Base-by-base conservation (phyloP, 2,113 vertebrate genomes). In the Bubo scandiacus region DNA sequence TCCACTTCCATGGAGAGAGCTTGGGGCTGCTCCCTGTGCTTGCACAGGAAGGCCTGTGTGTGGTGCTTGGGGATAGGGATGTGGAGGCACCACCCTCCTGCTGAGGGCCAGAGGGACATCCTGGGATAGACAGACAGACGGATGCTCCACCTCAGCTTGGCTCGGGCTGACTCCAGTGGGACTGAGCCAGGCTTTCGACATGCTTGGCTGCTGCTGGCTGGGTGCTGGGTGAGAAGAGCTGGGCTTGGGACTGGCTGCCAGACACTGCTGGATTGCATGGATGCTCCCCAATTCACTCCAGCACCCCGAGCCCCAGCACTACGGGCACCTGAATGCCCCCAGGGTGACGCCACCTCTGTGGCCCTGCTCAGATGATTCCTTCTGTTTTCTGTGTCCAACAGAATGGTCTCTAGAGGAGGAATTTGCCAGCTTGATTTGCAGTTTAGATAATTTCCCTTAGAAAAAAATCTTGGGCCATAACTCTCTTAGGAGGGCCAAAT, bases 281-380 rank as follows among this genome's bases (percentile, higher is more conserved):
- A 55, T 26, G 13, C 36, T 58, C 63, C 63, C 38, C 0, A 0
- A 11, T 30, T 55, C 86, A n/a, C 20, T 15, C 12, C 34, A 81
- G 54, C 55, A 40, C 22, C 30, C 29, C 0, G 0, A 30, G 10
- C 22, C 45, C 32, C 62, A 59, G 63, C 45, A 43, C 49, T 30
- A 1, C 0, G 2, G 49, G 43, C 52, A 75, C 61, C 18, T 1
- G 0, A 47, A 63, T 47, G 42, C 11, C 55, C n/a, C 27, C 42
- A 19, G 45, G 23, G 32, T 29, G 40, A 89, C 58, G 14, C 27
- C 32, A 30, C 17, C 20, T 66, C 86, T 66, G 49, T 52, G 58
- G 17, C 36, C 18, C 70, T 75, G 52, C 67, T 80, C 52, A 92
- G 3, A 62, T 20, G 17, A 52, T 81, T 71, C 74, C 63, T 54